These are phyloP conservation scores for Xyrichtys novacula DNA, from an alignment of 2,797 vertebrate genomes.

Conservation along the genomic window DNA sequence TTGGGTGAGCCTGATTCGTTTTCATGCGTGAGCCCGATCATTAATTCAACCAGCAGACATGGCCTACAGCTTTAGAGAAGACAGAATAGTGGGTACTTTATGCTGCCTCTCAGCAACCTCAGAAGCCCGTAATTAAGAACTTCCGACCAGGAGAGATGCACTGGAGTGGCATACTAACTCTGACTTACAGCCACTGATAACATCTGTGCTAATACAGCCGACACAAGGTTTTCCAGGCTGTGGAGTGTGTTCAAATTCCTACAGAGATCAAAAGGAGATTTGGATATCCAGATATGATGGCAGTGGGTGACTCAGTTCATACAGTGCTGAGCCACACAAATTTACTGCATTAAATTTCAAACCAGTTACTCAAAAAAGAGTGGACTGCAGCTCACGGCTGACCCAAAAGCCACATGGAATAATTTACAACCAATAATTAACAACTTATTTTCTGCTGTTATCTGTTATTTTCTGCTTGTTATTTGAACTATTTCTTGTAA, in stretches of 20 bases:
- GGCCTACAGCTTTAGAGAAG: constrained; percentile 65
- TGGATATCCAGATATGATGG: constrained; percentile 25
- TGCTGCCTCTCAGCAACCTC: constrained; percentile 59
- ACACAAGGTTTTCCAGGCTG: constrained; percentile 5
- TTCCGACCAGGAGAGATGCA: constrained; percentile 47
- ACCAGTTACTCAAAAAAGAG: too few species aligned
- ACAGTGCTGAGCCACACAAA: constrained; percentile 16
- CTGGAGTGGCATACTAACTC: constrained; percentile 39
- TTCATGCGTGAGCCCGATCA: constrained; percentile 70
- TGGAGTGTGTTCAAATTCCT: constrained; percentile 24
- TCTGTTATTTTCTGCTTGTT: too few species aligned
- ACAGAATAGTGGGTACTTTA: constrained; percentile 58
- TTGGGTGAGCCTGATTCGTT: constrained; percentile 71
- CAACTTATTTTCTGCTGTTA: too few species aligned
- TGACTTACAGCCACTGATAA: constrained; percentile 21
- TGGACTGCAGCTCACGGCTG: too few species aligned
- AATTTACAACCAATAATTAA: too few species aligned
- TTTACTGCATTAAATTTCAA: constrained; percentile 23
- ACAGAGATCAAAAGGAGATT: constrained; percentile 36
- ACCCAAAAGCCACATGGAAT: too few species aligned
- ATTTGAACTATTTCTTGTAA: too few species aligned
- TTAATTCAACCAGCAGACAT: constrained; percentile 74
- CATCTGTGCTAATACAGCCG: constrained; percentile 12
- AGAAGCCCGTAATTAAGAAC: constrained; percentile 65
- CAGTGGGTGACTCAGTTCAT: constrained; percentile 8